Base-by-base conservation (phyloP, 2,797 vertebrate species). In the Catostomus latipinnis region DNA sequence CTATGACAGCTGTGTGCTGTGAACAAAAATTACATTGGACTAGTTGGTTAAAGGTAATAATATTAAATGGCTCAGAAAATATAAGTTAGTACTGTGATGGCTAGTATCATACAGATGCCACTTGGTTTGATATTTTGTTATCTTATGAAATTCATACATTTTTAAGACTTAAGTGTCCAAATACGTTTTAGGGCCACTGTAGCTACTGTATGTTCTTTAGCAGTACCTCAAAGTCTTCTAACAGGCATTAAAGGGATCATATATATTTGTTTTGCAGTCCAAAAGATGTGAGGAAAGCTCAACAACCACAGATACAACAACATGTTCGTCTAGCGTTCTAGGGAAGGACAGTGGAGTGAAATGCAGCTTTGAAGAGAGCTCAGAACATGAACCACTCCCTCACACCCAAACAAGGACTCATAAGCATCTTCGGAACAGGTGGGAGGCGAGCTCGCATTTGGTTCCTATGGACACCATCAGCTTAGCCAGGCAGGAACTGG, bases 261-360 rank as follows among this genome's bases (percentile, higher is more conserved):
- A 18, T 48, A 6, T 82, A 6, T 78, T n/a, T 69, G 8, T 66
- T 11, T 76, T 85, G 10, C 84, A 97, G 96, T 89, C 93, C 76
- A 95, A 94, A 89, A 94, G 92, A 84, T 92, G 92, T 34, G 94
- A 91, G 81, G 93, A 97, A 34, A 96, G 96, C 48, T 95, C 94
- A 82, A 94, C 94, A 46, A 95, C 94, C 43, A 96, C 96, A 65
- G 96, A 98, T 86, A 96, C 96, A 0, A 97, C 97, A 34, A 98
- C 96, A 2, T 97, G 95, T 6, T 98, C 96, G 66, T 98, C 97
- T 82, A 96, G 95, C 88, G 94, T 96, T 87, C 96, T 96, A 1
- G 96, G 96, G 90, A 96, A 96, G 88, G 96, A 98, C 91, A 98
- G 97, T n/a, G 96, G 96, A 0, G 89, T 97, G 74, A 96, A 96